phyloP scores from a whole-genome alignment of 2,113 vertebrate genomes.

The Siphamia tubifer region DNA sequence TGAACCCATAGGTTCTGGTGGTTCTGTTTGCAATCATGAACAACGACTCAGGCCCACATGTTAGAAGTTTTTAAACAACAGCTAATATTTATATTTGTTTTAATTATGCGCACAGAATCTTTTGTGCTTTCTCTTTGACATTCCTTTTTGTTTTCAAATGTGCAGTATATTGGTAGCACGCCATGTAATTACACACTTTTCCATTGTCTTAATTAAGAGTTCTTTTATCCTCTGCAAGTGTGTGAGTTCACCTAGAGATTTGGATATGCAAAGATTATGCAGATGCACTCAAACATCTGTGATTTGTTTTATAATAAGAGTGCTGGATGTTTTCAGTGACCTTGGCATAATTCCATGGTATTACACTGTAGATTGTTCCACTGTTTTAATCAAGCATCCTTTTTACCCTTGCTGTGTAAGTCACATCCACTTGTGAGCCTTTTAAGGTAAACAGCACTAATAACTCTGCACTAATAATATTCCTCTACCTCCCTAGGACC shows the following conservation, averaged over 20 bases:
- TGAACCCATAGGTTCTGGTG: too few relatives aligned
- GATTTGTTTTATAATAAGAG: conserved; percentile 43
- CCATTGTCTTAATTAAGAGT: conserved; percentile 16
- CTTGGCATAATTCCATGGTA: conserved; percentile 31
- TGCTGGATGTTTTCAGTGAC: conserved; percentile 28
- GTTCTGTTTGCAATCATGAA: too few relatives aligned
- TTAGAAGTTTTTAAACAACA: too few relatives aligned
- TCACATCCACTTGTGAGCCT: not conserved
- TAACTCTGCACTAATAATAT: not conserved
- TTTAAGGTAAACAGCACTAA: not conserved
- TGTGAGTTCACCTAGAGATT: conserved; percentile 3
- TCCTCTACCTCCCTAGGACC: conserved; percentile 79
- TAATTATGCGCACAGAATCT: not conserved
- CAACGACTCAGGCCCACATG: too few relatives aligned
- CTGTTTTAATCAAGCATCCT: conserved; percentile 33
- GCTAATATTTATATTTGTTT: too few relatives aligned
- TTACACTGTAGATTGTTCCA: not conserved
- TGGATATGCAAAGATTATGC: conserved; percentile 28
- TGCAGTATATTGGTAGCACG: not conserved
- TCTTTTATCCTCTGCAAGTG: not conserved
- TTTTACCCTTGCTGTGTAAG: conserved; percentile 12
- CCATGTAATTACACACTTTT: not conserved
- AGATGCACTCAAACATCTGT: conserved; percentile 44
- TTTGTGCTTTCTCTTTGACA: not conserved
- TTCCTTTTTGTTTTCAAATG: not conserved